Evolutionary conservation across 2,797 vertebrate species (phyloP), one percentile per base, ranked within the genome.

Genomic region (Labroides dimidiatus): DNA sequence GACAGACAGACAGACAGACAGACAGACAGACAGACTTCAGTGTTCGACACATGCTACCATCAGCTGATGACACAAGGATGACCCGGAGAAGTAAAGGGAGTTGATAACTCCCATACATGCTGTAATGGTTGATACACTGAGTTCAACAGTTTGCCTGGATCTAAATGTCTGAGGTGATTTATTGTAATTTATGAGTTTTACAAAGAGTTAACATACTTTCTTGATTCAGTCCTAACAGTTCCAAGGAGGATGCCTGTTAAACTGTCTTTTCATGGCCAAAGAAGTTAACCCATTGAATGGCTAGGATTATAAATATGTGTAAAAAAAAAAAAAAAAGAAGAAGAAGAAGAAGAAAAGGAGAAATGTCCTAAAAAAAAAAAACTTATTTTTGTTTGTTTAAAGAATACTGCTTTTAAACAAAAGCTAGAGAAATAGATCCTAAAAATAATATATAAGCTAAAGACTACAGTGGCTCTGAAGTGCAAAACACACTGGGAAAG

Each of bases 1-100:
- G n/a, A n/a, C n/a, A 62, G 71, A 55, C 17, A 45, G 58, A 50
- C 61, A 70, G 71, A 59, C 13, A 49, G 69, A 78, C 16, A 57
- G 74, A 69, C 70, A 75, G 77, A 72, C 73, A 77, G 64, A 83
- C 43, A 39, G 77, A 77, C n/a, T n/a, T n/a, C n/a, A 58, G 85
- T 89, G 85, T 88, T 56, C 80, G 88, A 89, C 90, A 91, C 86
- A 91, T 91, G 91, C 84, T 88, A 72, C 21, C 68, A 66, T 81
- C 85, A 91, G 87, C 89, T 89, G 90, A 91, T n/a, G 81, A 89
- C 89, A 89, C 80, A 49, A 10, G 69, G 53, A 73, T 91, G 88
- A 91, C 89, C 85, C 52, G 64, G 45, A 87, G 84, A 64, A 80
- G 85, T 84, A 80, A 37, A 68, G 2, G 74, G 76, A 75, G 79